Percentiles rank a stretch among this genome's conserved stretches.
Conservation (phyloP, 2,888 invertebrate genomes). For the Dryocosmus kuriphilus region DNA sequence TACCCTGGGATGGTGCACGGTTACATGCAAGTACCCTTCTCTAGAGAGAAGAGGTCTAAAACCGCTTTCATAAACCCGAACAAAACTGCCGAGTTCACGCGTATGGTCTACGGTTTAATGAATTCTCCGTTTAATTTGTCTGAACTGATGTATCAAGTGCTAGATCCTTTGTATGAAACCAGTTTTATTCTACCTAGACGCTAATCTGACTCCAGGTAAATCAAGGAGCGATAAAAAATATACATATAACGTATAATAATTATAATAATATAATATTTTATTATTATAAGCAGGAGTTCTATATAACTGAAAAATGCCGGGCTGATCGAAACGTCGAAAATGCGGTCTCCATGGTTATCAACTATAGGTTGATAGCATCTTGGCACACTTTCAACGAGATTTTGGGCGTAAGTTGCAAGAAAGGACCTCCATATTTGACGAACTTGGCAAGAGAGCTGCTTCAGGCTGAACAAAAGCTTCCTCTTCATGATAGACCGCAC, state of each 20-base stretch:
- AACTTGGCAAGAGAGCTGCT: no score
- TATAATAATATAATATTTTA: no score
- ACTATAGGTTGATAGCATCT: no score
- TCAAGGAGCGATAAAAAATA: conserved; percentile 58
- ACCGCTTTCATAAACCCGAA: conserved; percentile 41
- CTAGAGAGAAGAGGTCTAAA: conserved; percentile 20
- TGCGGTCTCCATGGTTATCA: no score
- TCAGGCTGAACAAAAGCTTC: no score
- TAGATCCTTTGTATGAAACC: conserved; percentile 47
- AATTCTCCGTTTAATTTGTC: conserved; percentile 61
- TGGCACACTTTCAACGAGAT: no score
- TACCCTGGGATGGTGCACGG: conserved; percentile 33
- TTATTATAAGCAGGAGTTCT: no score
- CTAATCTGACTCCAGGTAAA: conserved; percentile 58
- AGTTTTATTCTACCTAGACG: conserved; percentile 64
- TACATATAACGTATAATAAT: conserved; percentile 52
- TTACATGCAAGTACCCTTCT: conserved; percentile 38
- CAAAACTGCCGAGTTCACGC: conserved; percentile 44
- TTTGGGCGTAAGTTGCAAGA: no score
- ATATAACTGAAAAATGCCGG: no score
- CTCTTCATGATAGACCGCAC: no score
- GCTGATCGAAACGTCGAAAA: no score
- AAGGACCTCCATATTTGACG: no score
- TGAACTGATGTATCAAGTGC: conserved; percentile 41
- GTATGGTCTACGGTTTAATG: conserved; percentile 48